Conservation (phyloP, 2,888 invertebrate genomes). For the Acrobasis consociella region DNA sequence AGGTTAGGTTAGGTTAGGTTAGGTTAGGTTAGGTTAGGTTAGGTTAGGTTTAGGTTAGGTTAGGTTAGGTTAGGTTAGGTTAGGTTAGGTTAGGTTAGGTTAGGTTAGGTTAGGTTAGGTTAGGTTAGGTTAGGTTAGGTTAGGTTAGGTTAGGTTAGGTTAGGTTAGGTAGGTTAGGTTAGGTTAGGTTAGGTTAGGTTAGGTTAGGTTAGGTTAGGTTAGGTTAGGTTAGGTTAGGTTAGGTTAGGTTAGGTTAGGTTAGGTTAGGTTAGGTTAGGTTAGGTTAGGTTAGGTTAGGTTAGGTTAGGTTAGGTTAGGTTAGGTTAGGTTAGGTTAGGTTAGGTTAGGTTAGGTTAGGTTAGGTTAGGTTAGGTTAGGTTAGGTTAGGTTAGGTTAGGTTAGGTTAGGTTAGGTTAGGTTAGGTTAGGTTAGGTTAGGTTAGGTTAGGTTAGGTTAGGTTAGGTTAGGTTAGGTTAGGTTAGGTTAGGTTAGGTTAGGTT, state of each 20-base stretch:
- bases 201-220: slow-evolving; percentile 12
- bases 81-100: slow-evolving; percentile 12
- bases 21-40: slow-evolving; percentile 12
- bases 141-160: slow-evolving; percentile 12
- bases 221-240: slow-evolving; percentile 12
- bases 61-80: slow-evolving; percentile 12
- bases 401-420: slow-evolving; percentile 12
- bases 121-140: slow-evolving; percentile 7
- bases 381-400: slow-evolving; percentile 12
- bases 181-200: slow-evolving; percentile 12
- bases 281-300: slow-evolving; percentile 8
- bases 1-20: slow-evolving; percentile 12
- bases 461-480: too few species aligned
- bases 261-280: too few species aligned
- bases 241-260: slow-evolving; percentile 11
- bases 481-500: slow-evolving; percentile 10
- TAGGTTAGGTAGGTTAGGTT: slow-evolving; percentile 10
- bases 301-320: too few species aligned
- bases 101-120: too few species aligned
- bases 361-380: slow-evolving; percentile 12
- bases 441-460: slow-evolving; percentile 12
- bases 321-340: slow-evolving; percentile 12
- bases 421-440: too few species aligned
- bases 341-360: slow-evolving; percentile 10
- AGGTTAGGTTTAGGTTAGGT: slow-evolving; percentile 7